Base-by-base conservation (phyloP, 37 sponge, comb jelly and placozoan species). In the Chondrilla cf. caribensis region DNA sequence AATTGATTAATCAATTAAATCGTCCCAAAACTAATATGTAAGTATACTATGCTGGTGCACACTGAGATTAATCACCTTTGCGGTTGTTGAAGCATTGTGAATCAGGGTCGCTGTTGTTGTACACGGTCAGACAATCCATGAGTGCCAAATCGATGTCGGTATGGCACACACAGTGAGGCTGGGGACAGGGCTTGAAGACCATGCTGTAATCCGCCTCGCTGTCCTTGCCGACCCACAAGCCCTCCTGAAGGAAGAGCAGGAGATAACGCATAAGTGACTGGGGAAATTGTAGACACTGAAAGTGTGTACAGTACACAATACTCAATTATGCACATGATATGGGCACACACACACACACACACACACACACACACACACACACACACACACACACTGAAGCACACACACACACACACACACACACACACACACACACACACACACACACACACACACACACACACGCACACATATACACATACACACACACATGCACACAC, bases 151-250 rank as follows among this genome's bases (percentile, higher is more conserved):
- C 35, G 47, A 43, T 44, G 5, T 26, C 51, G 0, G 2, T 54
- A 2, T 43, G 35, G 55, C 89, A 89, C 77, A 78, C 65, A 66
- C 89, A 89, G 58, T 82, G 85, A 2, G 89, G 82, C 38, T 58
- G 39, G 26, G 89, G 89, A 32, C 89, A 89, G 17, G 70, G 60
- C 3, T 41, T 51, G 3, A 78, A 14, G 28, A 84, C 60, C 28
- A 89, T 39, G 43, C 8, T 5, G n/a, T 28, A 24, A 8, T 70
- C 77, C 22, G 7, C 57, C 22, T 43, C 72, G 3, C 1, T 41
- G 24, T 70, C 22, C 9, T 18, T 7, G 0, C 70, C 85, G 0
- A 75, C 85, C 89, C 89, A 89, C 66, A 77, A 47, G 7, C 89
- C 82, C 28, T 85, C 76, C 79, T 85, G 70, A 19, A 67, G 14